Evolutionary conservation across 2,888 invertebrate genomes (phyloP).

Genomic region (Ormyrus thymus): DNA sequence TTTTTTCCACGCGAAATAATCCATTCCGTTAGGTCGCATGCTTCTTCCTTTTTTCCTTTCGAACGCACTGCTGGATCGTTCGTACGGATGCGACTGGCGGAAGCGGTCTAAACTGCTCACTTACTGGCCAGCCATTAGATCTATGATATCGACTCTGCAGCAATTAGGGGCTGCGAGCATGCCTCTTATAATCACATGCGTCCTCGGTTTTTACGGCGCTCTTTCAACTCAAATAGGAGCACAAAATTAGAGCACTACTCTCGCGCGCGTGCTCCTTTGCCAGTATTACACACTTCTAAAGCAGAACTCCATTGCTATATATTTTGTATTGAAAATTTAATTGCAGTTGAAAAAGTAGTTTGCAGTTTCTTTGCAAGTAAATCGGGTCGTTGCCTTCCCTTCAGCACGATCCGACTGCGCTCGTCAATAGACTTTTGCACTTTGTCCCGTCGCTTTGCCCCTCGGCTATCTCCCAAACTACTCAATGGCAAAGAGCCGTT

Average conservation of each 20-base stretch:
- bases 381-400: slow-evolving; percentile 35
- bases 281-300: too few species aligned
- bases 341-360: slow-evolving; percentile 36
- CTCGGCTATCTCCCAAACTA: background rate
- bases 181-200: too few species aligned
- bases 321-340: too few species aligned
- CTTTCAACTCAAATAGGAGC: too few species aligned
- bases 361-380: slow-evolving; percentile 48
- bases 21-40: too few species aligned
- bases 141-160: slow-evolving; percentile 25
- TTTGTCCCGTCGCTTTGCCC: background rate
- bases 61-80: too few species aligned
- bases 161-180: slow-evolving; percentile 40
- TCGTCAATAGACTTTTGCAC: slow-evolving; percentile 7
- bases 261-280: too few species aligned
- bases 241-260: too few species aligned
- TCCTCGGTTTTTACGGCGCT: too few species aligned
- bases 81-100: slow-evolving; percentile 42
- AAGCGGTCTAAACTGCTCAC: slow-evolving; percentile 59
- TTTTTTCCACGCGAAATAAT: too few species aligned
- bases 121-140: slow-evolving; percentile 1
- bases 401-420: background rate
- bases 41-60: too few species aligned
- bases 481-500: background rate
- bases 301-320: too few species aligned